These are phyloP conservation scores for Pongo pygmaeus DNA, from an alignment of 2,113 vertebrate species.

Conservation along the genomic window DNA sequence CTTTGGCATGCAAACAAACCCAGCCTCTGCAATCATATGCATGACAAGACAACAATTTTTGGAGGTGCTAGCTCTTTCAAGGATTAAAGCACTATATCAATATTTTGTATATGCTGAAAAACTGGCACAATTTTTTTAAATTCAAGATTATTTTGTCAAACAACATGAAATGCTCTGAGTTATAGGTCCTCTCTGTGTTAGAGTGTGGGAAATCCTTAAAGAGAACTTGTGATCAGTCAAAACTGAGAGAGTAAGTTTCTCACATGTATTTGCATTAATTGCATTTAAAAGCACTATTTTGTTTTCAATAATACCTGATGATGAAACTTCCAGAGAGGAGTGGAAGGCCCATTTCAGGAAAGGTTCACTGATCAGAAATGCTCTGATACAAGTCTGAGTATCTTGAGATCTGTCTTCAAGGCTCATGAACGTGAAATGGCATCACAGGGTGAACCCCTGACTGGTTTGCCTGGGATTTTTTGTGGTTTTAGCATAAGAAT, in stretches of 20 bases:
- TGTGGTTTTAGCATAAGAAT: background rate
- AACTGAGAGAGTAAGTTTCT: background rate
- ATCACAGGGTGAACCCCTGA: background rate
- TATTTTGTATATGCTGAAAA: slow-evolving; percentile 26
- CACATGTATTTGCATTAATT: background rate
- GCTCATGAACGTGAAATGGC: background rate
- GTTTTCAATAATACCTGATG: background rate
- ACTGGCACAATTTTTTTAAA: background rate
- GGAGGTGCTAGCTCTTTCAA: slow-evolving; percentile 4
- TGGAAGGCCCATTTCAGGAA: background rate
- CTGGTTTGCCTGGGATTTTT: background rate
- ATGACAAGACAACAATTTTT: background rate
- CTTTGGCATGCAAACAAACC: slow-evolving; percentile 39
- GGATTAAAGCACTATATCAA: background rate
- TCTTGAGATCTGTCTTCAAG: background rate
- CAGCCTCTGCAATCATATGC: background rate
- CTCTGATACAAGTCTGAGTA: background rate
- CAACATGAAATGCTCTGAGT: background rate
- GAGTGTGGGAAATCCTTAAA: background rate
- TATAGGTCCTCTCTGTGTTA: background rate
- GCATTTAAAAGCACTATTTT: background rate
- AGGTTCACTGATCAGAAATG: background rate
- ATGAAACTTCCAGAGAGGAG: background rate
- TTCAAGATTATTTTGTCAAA: slow-evolving; percentile 33
- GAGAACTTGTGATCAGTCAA: background rate